A percentile compares a stretch with the other conserved stretches of the same genome.
Conservation (phyloP, 2,113 vertebrate species). For the Rhea americana region DNA sequence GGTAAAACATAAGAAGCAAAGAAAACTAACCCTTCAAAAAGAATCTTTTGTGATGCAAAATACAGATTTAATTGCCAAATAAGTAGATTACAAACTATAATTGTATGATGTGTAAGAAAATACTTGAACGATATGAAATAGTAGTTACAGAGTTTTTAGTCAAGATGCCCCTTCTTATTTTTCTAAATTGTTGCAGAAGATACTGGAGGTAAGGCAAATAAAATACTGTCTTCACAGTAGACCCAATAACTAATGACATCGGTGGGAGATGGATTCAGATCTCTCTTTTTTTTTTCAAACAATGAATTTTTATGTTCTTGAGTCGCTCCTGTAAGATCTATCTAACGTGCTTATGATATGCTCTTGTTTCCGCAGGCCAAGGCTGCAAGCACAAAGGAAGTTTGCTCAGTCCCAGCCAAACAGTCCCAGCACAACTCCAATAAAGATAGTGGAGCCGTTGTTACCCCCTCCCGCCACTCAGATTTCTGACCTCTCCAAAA, state of each 20-base stretch:
- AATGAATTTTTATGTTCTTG: neutral
- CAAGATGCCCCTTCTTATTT: slow-evolving; percentile 48
- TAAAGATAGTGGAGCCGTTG: slow-evolving; percentile 92
- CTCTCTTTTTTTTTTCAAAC: neutral
- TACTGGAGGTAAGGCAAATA: slow-evolving; percentile 12
- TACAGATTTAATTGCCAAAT: slow-evolving; percentile 42
- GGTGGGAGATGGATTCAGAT: neutral
- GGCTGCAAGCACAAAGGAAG: slow-evolving; percentile 99
- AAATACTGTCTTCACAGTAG: neutral
- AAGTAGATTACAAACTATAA: slow-evolving; percentile 38
- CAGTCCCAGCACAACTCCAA: slow-evolving; percentile 97
- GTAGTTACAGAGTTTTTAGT: slow-evolving; percentile 31
- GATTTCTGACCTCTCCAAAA: slow-evolving; percentile 95
- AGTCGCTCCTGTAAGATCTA: neutral
- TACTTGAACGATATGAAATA: slow-evolving; percentile 9
- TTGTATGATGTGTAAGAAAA: slow-evolving; percentile 4
- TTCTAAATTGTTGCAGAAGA: neutral
- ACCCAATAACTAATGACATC: neutral
- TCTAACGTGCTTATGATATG: neutral
- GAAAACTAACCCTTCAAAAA: neutral
- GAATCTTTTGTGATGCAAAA: slow-evolving; percentile 6
- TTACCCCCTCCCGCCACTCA: slow-evolving; percentile 88
- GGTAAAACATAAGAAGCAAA: slow-evolving; percentile 6
- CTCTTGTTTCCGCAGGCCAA: slow-evolving; percentile 82
- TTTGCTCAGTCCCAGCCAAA: slow-evolving; percentile 99